A percentile compares a stretch with the other conserved stretches of the same genome.
These are phyloP conservation scores for Dryocosmus kuriphilus DNA, from an alignment of 2,888 invertebrate genomes.

Conservation along the genomic window DNA sequence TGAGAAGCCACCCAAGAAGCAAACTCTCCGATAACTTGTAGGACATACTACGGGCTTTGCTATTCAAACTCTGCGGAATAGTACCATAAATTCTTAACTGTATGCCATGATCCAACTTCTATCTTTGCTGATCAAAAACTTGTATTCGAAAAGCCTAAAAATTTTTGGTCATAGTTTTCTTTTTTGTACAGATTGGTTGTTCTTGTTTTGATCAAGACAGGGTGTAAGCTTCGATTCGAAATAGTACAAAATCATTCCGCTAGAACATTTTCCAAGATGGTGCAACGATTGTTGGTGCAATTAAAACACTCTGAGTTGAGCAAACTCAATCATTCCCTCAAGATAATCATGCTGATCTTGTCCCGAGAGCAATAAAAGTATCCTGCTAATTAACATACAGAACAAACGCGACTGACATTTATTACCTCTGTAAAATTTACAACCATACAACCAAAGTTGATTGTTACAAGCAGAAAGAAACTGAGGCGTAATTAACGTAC, in stretches of 20 bases:
- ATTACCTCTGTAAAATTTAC: slow-evolving; percentile 17
- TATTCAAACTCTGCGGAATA: slow-evolving; percentile 67
- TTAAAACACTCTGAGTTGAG: neutral
- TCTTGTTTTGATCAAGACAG: neutral
- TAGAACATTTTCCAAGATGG: no score
- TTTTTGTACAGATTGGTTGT: neutral
- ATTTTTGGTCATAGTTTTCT: neutral
- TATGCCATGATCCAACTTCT: slow-evolving; percentile 55
- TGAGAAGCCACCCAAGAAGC: slow-evolving; percentile 75
- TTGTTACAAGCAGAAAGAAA: slow-evolving; percentile 17
- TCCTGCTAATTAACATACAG: slow-evolving; percentile 35
- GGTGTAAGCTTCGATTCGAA: neutral
- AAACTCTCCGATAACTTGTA: slow-evolving; percentile 73
- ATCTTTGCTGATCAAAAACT: neutral
- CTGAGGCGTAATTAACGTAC: slow-evolving; percentile 15
- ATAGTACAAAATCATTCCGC: neutral
- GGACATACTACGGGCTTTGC: slow-evolving; percentile 69
- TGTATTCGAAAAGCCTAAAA: no score
- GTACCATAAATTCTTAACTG: slow-evolving; percentile 67
- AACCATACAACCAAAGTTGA: slow-evolving; percentile 26
- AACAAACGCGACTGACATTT: slow-evolving; percentile 26
- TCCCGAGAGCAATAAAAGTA: slow-evolving; percentile 16
- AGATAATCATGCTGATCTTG: slow-evolving; percentile 11
- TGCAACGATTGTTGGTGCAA: neutral
- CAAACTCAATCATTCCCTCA: neutral